Evolutionary conservation across 2,113 vertebrate genomes (phyloP).

Genomic region (Bubo blakistoni): DNA sequence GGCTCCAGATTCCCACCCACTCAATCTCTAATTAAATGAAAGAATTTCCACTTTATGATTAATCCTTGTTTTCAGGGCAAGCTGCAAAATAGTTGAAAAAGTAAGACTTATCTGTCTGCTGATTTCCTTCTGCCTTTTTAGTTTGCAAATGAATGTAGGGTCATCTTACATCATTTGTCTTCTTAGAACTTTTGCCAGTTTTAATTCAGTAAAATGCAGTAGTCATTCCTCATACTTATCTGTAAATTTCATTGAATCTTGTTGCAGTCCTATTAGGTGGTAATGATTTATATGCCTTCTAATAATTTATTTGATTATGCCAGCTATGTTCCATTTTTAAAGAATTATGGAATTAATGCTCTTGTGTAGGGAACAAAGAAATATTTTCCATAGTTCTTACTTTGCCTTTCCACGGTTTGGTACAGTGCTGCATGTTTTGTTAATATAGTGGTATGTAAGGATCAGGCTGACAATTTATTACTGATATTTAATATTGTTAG

Average conservation of each 20-base stretch:
- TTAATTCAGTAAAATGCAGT: constrained; percentile 75
- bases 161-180: constrained; percentile 72
- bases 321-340: constrained; percentile 71
- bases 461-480: constrained; percentile 20
- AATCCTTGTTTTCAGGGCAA: constrained; percentile 45
- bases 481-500: constrained; percentile 8
- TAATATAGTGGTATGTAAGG: not conserved
- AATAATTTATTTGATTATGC: constrained; percentile 79
- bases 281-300: constrained; percentile 80
- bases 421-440: not conserved
- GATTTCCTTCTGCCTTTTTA: constrained; percentile 55
- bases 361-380: constrained; percentile 48
- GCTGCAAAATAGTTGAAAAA: constrained; percentile 51
- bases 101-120: constrained; percentile 57
- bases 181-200: constrained; percentile 70
- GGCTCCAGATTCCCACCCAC: constrained; percentile 19
- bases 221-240: constrained; percentile 80
- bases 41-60: constrained; percentile 55
- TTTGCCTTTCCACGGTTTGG: constrained; percentile 11
- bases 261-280: constrained; percentile 76
- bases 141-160: constrained; percentile 60
- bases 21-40: constrained; percentile 55
- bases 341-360: constrained; percentile 65
- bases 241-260: constrained; percentile 77
- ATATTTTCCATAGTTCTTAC: constrained; percentile 45